Base-by-base conservation (phyloP, 2,113 vertebrate species). In the Anhinga anhinga region DNA sequence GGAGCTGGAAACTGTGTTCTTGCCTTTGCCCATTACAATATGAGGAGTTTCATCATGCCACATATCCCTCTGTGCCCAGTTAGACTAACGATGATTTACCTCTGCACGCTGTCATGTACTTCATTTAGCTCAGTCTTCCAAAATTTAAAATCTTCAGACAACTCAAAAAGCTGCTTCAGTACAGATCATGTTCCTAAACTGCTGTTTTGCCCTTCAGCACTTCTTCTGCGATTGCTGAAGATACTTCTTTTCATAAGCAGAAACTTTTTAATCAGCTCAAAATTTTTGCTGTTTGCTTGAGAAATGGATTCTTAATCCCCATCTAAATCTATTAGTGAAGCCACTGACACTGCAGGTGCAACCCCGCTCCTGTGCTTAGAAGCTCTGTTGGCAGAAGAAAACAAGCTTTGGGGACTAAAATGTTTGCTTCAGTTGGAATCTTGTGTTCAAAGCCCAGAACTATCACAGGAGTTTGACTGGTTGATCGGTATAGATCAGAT, bases 51-150 rank as follows among this genome's bases (percentile, higher is more conserved):
- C 42, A 77, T 9, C 13, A 65, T 13, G 26, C 27, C 63, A 5
- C 2, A 4, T n/a, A 20, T 42, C 9, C 8, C 11, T 6, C n/a
- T n/a, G 47, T 67, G n/a, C 47, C 34, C n/a, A 4, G 0, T 70
- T 49, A 63, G 21, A 50, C 11, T 36, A 65, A 25, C 0, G 2
- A 22, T 23, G 77, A 67, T 82, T 78, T 69, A 26, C 20, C 13
- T 72, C 38, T 71, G 52, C 4, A 8, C 2, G 2, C 23, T 67
- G 65, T 87, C 55, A 23, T 0, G 1, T 4, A 15, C 21, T 9
- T 42, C 20, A 32, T 23, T 56, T 47, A 82, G 11, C n/a, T 82
- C 49, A 82, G 70, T 34, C 44, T 85, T 53, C 34, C 2, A 6
- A 74, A 67, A 44, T 26, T 38, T 36, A 13, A 49, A 67, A 47